Percentiles rank a stretch among this genome's conserved stretches.
Conservation (phyloP, 2,888 invertebrate genomes). For the Erebia epiphron region DNA sequence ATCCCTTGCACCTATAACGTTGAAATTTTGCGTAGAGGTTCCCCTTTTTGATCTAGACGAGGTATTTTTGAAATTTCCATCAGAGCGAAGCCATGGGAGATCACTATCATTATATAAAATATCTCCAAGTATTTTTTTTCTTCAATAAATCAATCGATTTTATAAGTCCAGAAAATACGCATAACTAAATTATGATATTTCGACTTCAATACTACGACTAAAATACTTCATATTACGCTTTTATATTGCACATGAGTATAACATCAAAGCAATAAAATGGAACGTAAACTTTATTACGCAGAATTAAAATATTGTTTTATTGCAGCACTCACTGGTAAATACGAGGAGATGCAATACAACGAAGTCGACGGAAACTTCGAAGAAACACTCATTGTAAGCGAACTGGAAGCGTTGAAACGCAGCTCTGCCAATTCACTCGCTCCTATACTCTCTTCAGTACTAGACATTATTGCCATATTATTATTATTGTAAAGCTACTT, state of each 20-base stretch:
- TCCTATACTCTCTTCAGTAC: slow-evolving; percentile 51
- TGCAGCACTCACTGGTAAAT: slow-evolving; percentile 75
- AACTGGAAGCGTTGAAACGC: slow-evolving; percentile 73
- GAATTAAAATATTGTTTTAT: slow-evolving; percentile 38
- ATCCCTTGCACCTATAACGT: no score
- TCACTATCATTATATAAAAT: no score
- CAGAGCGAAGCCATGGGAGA: no score
- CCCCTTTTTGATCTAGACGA: no score
- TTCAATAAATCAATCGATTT: background rate
- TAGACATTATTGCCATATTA: slow-evolving; percentile 62
- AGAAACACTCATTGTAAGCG: slow-evolving; percentile 72
- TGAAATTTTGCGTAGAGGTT: no score
- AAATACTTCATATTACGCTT: slow-evolving; percentile 3
- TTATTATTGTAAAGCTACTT: slow-evolving; percentile 61
- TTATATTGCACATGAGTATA: slow-evolving; percentile 15
- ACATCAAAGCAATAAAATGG: slow-evolving; percentile 34
- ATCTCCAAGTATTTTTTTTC: background rate
- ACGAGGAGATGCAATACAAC: slow-evolving; percentile 77
- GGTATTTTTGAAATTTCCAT: no score
- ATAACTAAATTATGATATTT: background rate
- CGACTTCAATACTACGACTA: slow-evolving; percentile 10
- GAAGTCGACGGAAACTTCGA: slow-evolving; percentile 67
- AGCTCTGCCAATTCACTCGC: slow-evolving; percentile 51
- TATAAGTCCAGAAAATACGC: background rate
- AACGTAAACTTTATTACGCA: slow-evolving; percentile 19